phyloP scores from a whole-genome alignment of 2,797 vertebrate genomes.

The Oreochromis grahami region DNA sequence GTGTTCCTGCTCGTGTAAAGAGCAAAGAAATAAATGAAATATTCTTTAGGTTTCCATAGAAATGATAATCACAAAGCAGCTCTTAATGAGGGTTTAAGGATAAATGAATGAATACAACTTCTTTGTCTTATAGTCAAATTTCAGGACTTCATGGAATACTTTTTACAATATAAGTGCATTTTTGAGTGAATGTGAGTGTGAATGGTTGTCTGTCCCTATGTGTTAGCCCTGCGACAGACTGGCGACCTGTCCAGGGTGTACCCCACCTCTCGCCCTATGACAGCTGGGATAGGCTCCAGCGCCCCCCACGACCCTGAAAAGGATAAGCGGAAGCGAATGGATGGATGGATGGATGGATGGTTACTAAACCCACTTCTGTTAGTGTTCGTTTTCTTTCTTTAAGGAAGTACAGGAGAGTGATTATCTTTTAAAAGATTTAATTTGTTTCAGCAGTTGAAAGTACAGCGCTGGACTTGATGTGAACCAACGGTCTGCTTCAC shows the following conservation, averaged over 20 bases:
- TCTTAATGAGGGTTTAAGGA: rapidly evolving
- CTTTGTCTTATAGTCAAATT: neutral
- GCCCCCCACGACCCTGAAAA: too few relatives aligned
- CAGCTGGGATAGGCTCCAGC: too few relatives aligned
- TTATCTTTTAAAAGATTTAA: rapidly evolving
- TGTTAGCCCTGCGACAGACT: too few relatives aligned
- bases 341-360: neutral
- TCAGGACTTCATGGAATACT: neutral
- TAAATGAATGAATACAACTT: neutral
- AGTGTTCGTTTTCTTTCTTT: neutral
- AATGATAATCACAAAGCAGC: neutral
- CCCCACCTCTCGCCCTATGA: too few relatives aligned
- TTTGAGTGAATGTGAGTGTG: neutral
- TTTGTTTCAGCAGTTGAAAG: neutral
- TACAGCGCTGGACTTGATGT: neutral
- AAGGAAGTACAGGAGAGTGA: neutral
- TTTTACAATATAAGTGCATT: rapidly evolving
- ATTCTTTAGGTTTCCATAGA: neutral
- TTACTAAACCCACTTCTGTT: neutral
- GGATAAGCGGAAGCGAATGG: too few relatives aligned
- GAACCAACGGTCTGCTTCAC: neutral
- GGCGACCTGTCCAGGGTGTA: too few relatives aligned
- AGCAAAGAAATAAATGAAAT: neutral
- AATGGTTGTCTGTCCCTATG: too few relatives aligned
- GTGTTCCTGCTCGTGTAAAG: neutral